Percentiles rank a stretch among this genome's conserved stretches.
Conservation (phyloP, 2,888 invertebrate species). For the Limenitis camilla region DNA sequence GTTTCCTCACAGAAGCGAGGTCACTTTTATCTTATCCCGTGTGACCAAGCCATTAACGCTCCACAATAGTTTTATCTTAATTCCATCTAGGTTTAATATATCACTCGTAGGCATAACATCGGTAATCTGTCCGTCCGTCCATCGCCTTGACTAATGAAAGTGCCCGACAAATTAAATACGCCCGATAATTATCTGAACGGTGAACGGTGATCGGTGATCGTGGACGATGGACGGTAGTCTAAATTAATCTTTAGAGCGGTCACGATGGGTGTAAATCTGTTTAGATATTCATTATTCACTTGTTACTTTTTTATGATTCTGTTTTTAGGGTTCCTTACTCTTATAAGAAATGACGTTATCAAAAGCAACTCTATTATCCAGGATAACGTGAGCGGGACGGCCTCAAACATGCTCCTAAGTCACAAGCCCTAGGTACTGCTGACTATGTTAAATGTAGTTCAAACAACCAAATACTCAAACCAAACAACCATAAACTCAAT, state of each 20-base stretch:
- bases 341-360: not conserved
- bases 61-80: slow-evolving; percentile 44
- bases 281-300: slow-evolving; percentile 11
- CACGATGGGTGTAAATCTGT: slow-evolving; percentile 21
- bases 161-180: slow-evolving; percentile 42
- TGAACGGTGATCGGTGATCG: too few relatives aligned
- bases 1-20: too few relatives aligned
- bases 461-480: too few relatives aligned
- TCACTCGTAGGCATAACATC: slow-evolving; percentile 43
- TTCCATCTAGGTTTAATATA: slow-evolving; percentile 48
- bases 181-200: slow-evolving; percentile 41
- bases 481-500: too few relatives aligned
- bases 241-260: slow-evolving; percentile 16
- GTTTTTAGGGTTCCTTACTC: not conserved
- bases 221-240: not conserved
- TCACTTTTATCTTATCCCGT: too few relatives aligned
- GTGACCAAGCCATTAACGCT: slow-evolving; percentile 34
- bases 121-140: slow-evolving; percentile 36
- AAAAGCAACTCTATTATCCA: not conserved
- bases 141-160: slow-evolving; percentile 45
- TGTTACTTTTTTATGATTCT: slow-evolving; percentile 20
- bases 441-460: too few relatives aligned
- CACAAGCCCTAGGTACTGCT: too few relatives aligned
- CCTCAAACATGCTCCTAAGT: too few relatives aligned
- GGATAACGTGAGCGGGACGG: too few relatives aligned